Conservation (phyloP, 2,888 invertebrate genomes). For the Clivina fossor region DNA sequence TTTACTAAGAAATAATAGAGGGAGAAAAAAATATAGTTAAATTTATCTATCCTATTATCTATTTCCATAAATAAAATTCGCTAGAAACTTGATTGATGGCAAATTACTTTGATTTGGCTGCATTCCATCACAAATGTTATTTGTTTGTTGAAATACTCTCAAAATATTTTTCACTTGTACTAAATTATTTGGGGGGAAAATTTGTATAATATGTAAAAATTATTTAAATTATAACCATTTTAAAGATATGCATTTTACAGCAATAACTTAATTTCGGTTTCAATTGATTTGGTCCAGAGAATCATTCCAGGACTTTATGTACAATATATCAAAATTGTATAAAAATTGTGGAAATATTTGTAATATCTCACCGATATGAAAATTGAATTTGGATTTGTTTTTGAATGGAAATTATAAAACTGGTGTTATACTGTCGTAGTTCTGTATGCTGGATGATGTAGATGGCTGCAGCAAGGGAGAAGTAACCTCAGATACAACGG, state of each 20-base stretch:
- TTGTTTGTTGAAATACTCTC: too few species aligned
- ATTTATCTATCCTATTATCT: too few species aligned
- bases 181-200: too few species aligned
- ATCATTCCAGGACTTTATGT: slow-evolving; percentile 13
- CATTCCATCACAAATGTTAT: too few species aligned
- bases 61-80: too few species aligned
- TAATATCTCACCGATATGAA: slow-evolving; percentile 18
- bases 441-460: slow-evolving; percentile 46
- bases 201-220: too few species aligned
- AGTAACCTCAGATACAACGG: slow-evolving; percentile 44
- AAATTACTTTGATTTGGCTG: too few species aligned
- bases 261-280: slow-evolving; percentile 12
- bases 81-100: too few species aligned
- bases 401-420: slow-evolving; percentile 27
- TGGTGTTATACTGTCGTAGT: slow-evolving; percentile 51
- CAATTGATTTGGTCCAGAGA: slow-evolving; percentile 19
- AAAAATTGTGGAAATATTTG: slow-evolving; percentile 23
- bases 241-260: slow-evolving; percentile 16
- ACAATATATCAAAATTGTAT: slow-evolving; percentile 21
- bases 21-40: too few species aligned
- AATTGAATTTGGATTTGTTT: neutral
- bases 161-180: too few species aligned
- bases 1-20: too few species aligned
- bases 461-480: slow-evolving; percentile 50
- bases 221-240: slow-evolving; percentile 20